Evolutionary conservation across 2,888 invertebrate species (phyloP), one percentile per base, ranked within the genome.

Genomic region (Heliconius aoede): DNA sequence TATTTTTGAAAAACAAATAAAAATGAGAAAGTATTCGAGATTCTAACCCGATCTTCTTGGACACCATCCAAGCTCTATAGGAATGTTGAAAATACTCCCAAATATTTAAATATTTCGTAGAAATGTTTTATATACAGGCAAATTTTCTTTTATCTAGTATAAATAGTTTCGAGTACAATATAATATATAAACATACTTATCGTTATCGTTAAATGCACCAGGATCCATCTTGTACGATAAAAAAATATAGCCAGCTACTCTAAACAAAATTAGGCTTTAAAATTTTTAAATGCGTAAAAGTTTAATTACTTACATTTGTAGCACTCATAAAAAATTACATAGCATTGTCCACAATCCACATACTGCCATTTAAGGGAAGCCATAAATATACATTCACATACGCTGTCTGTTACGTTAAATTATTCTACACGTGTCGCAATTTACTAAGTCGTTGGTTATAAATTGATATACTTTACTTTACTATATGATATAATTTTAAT

Each of bases 401-500:
- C 69, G 73, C 13, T 30, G 4, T 64, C 9, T 64, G 21, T 21
- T 30, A 61, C 30, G 58, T 73, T 72, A 72, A 60, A 51, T 51
- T 60, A 67, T 51, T 61, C 74, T 67, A 76, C 64, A 73, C 58
- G 64, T 46, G 36, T 65, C 36, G 28, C 72, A 69, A 55, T 55
- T 68, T 24, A 26, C 51, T 18, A 71, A 58, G 28, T 15, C 32
- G 36, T 40, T 11, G 67, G 0, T 73, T 68, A 36, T 26, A 58
- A 75, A 61, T 21, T 21, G 60, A 73, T 67, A 76, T 32, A 72
- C 68, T 82, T 78, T 79, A 79, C 77, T 76, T 36, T 7, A 76
- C 78, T 46, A 21, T 18, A 46, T 46, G 8, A n/a, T 51, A 51
- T 51, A n/a, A 8, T 51, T 46, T 46, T 46, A 18, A 46, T 18